These are phyloP conservation scores for Andrena flavipes DNA, from an alignment of 2,888 invertebrate species.

Conservation along the genomic window DNA sequence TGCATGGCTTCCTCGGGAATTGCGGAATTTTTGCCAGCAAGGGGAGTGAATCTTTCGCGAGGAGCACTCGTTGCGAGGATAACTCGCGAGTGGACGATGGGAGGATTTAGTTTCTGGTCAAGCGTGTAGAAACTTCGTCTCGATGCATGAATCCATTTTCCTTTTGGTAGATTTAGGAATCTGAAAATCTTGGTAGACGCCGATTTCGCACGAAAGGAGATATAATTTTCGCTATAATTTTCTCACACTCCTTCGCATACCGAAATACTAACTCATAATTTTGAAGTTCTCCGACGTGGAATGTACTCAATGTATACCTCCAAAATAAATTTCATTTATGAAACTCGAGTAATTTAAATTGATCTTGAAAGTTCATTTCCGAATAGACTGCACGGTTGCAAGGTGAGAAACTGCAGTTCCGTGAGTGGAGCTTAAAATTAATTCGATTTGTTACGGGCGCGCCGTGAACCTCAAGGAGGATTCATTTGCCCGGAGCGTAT, in stretches of 20 bases:
- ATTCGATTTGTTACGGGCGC: constrained; percentile 35
- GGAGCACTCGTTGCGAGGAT: not conserved
- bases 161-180: too few relatives aligned
- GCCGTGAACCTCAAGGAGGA: constrained; percentile 30
- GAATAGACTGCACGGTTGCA: not conserved
- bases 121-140: too few relatives aligned
- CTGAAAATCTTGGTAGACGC: too few relatives aligned
- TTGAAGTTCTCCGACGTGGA: too few relatives aligned
- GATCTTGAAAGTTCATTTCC: not conserved
- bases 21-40: constrained; percentile 31
- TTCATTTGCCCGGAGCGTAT: constrained; percentile 49
- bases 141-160: too few relatives aligned
- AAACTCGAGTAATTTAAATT: too few relatives aligned
- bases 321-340: too few relatives aligned
- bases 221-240: too few relatives aligned
- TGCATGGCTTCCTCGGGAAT: constrained; percentile 39
- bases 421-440: not conserved
- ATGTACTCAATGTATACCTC: too few relatives aligned
- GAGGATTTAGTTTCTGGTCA: not conserved
- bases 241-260: too few relatives aligned
- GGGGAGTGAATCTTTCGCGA: not conserved
- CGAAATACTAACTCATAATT: too few relatives aligned
- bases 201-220: too few relatives aligned
- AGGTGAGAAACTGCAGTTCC: not conserved
- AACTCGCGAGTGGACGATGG: not conserved